phyloP scores from a whole-genome alignment of 2,113 vertebrate species.

The Semnornis frantzii region DNA sequence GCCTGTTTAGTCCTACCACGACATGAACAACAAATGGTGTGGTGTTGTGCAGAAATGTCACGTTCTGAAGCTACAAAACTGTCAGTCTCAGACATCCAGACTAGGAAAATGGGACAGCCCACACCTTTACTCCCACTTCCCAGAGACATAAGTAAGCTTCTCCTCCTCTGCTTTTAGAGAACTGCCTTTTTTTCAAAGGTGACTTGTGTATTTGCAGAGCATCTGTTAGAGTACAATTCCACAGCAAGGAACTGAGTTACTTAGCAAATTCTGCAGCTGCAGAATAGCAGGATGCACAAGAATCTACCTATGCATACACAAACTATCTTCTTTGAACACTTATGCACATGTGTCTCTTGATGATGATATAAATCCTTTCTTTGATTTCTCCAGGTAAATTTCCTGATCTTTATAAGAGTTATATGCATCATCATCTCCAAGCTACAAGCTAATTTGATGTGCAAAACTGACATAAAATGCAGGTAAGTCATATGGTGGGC shows the following conservation, averaged over 20 bases:
- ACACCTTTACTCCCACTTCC: neutral
- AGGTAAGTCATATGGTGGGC: conserved; percentile 72
- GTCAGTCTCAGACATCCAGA: neutral
- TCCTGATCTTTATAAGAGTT: conserved; percentile 89
- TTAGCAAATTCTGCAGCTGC: neutral
- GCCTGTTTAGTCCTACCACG: too few relatives aligned
- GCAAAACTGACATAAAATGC: conserved; percentile 89
- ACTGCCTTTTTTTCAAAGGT: neutral
- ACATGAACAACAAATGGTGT: neutral
- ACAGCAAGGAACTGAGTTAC: neutral
- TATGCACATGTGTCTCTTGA: neutral
- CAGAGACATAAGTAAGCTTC: neutral
- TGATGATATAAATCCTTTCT: neutral
- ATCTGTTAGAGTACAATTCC: neutral
- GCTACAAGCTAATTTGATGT: conserved; percentile 88
- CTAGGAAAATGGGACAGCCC: neutral
- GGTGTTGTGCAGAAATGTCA: neutral
- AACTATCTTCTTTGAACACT: neutral
- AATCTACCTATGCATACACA: neutral
- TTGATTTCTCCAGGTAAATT: conserved; percentile 81
- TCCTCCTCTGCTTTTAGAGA: neutral
- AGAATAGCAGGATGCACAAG: neutral
- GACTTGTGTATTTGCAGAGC: neutral
- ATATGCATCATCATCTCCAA: conserved; percentile 89
- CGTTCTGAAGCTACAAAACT: neutral